Percentiles rank a stretch among this genome's conserved stretches.
Conservation (phyloP, 2,797 vertebrate genomes). For the Halcyon chelicuti region DNA sequence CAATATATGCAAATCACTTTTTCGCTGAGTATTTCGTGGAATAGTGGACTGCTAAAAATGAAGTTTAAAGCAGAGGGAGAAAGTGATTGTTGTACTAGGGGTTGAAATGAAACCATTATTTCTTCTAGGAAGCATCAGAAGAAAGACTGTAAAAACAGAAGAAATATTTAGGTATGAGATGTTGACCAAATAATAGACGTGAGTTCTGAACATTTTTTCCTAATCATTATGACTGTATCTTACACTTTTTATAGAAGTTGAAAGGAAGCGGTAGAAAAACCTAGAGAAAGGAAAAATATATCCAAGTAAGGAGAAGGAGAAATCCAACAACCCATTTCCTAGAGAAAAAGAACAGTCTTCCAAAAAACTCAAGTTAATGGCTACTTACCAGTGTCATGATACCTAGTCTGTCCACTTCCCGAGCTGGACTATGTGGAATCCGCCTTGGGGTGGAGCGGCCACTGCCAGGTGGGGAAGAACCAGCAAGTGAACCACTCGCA, state of each 20-base stretch:
- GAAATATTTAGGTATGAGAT: not conserved
- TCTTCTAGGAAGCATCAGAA: not conserved
- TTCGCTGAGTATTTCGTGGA: not conserved
- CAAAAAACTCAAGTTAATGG: accelerated
- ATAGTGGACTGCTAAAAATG: not conserved
- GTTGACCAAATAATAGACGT: constrained; percentile 13
- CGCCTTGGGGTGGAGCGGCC: constrained; percentile 91
- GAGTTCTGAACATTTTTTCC: not conserved
- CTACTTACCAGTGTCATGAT: constrained; percentile 93
- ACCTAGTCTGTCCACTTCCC: constrained; percentile 93
- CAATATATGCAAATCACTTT: not conserved
- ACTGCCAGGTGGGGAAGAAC: constrained; percentile 91
- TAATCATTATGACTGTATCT: constrained; percentile 28
- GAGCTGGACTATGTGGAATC: constrained; percentile 89
- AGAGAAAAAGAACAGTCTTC: not conserved
- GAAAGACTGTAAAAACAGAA: not conserved
- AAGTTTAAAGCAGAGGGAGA: not conserved
- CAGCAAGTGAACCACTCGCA: constrained; percentile 77
- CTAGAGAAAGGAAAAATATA: constrained; percentile 14
- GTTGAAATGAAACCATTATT: not conserved
- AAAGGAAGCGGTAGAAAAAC: constrained; percentile 31
- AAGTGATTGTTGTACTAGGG: not conserved
- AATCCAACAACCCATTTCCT: not conserved
- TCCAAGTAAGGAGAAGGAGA: not conserved
- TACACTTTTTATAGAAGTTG: constrained; percentile 23